Conservation (phyloP, 2,888 invertebrate species). For the Tetheella fluctuosa region DNA sequence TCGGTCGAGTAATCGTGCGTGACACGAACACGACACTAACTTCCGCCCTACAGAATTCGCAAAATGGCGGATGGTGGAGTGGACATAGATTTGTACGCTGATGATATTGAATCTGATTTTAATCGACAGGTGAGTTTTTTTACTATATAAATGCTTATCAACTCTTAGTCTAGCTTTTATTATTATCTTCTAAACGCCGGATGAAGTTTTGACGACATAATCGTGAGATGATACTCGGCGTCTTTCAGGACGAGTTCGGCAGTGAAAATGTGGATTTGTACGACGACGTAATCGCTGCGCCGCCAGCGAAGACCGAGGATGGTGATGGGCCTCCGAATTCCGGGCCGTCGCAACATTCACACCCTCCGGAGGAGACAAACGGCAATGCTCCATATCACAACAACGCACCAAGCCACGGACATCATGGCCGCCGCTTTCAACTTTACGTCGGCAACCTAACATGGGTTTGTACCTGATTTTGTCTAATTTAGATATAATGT, state of each 20-base stretch:
- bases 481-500: slow-evolving; percentile 68
- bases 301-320: slow-evolving; percentile 85
- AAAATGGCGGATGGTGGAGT: slow-evolving; percentile 96
- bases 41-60: slow-evolving; percentile 45
- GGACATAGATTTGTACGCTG: slow-evolving; percentile 98
- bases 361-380: slow-evolving; percentile 87
- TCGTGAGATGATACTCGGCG: slow-evolving; percentile 1
- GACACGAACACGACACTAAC: slow-evolving; percentile 16
- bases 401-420: slow-evolving; percentile 88
- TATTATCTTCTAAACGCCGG: not conserved
- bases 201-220: not conserved
- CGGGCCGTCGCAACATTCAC: slow-evolving; percentile 78
- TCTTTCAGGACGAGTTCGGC: slow-evolving; percentile 89
- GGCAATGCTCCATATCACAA: slow-evolving; percentile 87
- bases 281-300: slow-evolving; percentile 96
- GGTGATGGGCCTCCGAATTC: slow-evolving; percentile 84
- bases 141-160: slow-evolving; percentile 38
- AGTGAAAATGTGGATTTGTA: slow-evolving; percentile 96
- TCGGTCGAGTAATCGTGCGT: no score
- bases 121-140: slow-evolving; percentile 72
- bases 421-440: slow-evolving; percentile 93
- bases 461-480: slow-evolving; percentile 91
- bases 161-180: not conserved
- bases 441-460: slow-evolving; percentile 99
- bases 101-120: slow-evolving; percentile 98